These are phyloP conservation scores for Nesoenas mayeri DNA, from an alignment of 2,113 vertebrate genomes.

Conservation along the genomic window DNA sequence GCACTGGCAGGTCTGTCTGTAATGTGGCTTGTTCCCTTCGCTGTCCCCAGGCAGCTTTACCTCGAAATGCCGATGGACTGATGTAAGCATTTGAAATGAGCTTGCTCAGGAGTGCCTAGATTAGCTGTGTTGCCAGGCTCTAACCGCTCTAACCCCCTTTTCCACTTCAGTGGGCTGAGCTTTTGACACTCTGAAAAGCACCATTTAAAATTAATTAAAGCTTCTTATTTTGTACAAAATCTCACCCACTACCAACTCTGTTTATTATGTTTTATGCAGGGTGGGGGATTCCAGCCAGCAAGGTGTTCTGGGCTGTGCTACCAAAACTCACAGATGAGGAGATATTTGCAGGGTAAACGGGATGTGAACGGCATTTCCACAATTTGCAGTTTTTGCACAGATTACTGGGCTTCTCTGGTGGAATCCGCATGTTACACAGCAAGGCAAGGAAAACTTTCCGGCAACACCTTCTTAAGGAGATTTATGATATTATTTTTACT, in stretches of 20 bases:
- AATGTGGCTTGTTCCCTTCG: constrained; percentile 12
- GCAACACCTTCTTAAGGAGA: not conserved
- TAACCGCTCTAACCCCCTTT: constrained; percentile 88
- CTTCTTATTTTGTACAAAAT: constrained; percentile 86
- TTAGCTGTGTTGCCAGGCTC: constrained; percentile 91
- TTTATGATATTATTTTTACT: not conserved
- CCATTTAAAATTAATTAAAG: constrained; percentile 99
- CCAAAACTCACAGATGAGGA: constrained; percentile 1
- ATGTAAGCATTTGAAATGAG: constrained; percentile 94
- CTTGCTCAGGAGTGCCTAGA: constrained; percentile 81
- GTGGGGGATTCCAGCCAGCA: constrained; percentile 25
- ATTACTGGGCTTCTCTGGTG: not conserved
- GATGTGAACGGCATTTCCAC: not conserved
- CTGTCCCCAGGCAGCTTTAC: constrained; percentile 74
- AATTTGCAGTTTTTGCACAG: not conserved
- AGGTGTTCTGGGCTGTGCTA: constrained; percentile 47
- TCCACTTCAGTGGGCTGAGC: constrained; percentile 91
- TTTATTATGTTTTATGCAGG: constrained; percentile 74
- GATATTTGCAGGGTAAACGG: constrained; percentile 1
- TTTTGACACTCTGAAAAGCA: constrained; percentile 91
- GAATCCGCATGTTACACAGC: not conserved
- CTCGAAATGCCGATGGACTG: constrained; percentile 86
- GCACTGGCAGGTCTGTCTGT: constrained; percentile 21
- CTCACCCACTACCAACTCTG: constrained; percentile 59
- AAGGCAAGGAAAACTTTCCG: not conserved